A percentile compares a stretch with the other conserved stretches of the same genome.
Conservation (phyloP, 2,113 vertebrate species). For the Pomatostomus ruficeps region DNA sequence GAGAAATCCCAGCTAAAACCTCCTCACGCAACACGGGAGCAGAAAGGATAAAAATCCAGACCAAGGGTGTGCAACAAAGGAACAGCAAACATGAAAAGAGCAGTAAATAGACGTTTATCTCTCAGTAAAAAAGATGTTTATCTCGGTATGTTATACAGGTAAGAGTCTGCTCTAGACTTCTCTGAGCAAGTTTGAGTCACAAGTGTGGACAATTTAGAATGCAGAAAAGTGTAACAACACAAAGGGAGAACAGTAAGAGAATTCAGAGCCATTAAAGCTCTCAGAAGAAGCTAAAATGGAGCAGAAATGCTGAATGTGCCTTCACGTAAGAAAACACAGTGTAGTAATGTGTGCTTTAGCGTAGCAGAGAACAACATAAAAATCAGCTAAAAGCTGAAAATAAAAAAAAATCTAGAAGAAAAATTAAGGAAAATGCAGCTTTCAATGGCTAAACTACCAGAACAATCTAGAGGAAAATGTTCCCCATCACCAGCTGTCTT, state of each 20-base stretch:
- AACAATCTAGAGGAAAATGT: background rate
- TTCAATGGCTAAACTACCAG: background rate
- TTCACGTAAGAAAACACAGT: fast-evolving
- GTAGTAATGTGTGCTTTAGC: background rate
- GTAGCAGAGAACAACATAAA: background rate
- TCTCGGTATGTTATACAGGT: background rate
- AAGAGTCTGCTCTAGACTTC: too few relatives aligned
- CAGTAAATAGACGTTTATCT: background rate
- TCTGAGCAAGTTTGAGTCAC: background rate
- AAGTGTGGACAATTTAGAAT: background rate
- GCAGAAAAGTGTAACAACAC: background rate
- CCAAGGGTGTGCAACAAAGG: background rate
- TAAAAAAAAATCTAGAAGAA: background rate
- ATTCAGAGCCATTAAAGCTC: background rate
- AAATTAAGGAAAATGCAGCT: background rate
- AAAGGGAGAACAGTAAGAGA: background rate
- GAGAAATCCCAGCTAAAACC: background rate
- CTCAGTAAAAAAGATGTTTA: background rate
- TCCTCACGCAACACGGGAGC: fast-evolving
- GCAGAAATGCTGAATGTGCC: background rate
- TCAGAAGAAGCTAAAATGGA: background rate
- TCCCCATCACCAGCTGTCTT: background rate
- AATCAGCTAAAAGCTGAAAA: background rate
- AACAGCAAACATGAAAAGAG: background rate
- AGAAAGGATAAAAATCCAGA: background rate